These are phyloP conservation scores for Channa argus DNA, from an alignment of 2,113 vertebrate genomes.

Conservation along the genomic window DNA sequence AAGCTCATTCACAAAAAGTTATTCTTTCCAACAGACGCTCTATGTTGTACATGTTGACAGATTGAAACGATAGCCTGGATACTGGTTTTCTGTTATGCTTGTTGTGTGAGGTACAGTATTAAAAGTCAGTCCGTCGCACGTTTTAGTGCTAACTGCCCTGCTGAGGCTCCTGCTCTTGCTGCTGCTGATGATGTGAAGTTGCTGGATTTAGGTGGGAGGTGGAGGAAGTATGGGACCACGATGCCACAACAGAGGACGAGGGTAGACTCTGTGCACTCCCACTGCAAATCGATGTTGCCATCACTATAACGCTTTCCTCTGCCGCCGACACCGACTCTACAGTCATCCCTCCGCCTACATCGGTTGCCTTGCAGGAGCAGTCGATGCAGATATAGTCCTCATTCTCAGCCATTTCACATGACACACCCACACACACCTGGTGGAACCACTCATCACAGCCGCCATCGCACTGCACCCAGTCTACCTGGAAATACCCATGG, in stretches of 20 bases:
- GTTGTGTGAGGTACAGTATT: conserved; percentile 21
- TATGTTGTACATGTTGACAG: conserved; percentile 6
- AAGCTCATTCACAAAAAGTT: not conserved
- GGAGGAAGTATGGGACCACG: conserved; percentile 46
- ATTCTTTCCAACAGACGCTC: not conserved
- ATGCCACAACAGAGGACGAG: conserved; percentile 37
- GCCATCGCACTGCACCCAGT: conserved; percentile 99
- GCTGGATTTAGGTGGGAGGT: conserved; percentile 47
- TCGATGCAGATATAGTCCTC: conserved; percentile 98
- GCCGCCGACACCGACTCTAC: conserved; percentile 50
- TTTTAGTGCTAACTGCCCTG: conserved; percentile 88
- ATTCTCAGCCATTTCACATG: conserved; percentile 97
- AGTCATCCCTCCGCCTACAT: not conserved
- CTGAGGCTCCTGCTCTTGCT: conserved; percentile 83
- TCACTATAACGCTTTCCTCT: conserved; percentile 68
- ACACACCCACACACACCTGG: conserved; percentile 96
- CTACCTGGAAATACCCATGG: conserved; percentile 86
- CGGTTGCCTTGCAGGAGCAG: conserved; percentile 87
- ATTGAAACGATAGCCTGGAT: conserved; percentile 17
- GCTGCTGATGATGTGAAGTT: conserved; percentile 47
- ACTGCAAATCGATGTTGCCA: conserved; percentile 61
- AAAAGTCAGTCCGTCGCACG: conserved; percentile 14
- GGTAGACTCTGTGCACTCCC: conserved; percentile 49
- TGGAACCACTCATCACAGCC: conserved; percentile 99
- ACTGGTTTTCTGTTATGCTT: conserved; percentile 22